Evolutionary conservation across 2,797 vertebrate genomes (phyloP).

Genomic region (Gymnopithys bicolor): DNA sequence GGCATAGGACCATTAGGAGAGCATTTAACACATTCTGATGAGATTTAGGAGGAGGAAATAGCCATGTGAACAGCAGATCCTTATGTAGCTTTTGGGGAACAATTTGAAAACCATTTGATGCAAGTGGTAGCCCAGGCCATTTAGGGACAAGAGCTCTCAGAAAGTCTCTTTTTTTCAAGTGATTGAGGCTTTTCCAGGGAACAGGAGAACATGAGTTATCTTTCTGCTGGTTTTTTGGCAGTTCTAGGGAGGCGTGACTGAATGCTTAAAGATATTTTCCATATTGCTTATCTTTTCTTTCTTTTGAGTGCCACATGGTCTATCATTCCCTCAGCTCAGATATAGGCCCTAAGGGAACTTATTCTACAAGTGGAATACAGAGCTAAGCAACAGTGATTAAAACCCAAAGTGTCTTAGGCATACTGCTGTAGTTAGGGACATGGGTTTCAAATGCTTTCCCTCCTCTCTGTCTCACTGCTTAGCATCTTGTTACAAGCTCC

Average conservation of each 20-base stretch:
- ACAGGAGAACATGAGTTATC: neutral
- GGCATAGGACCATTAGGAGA: neutral
- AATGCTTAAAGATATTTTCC: conserved; percentile 35
- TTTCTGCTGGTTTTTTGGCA: conserved; percentile 12
- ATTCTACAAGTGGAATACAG: neutral
- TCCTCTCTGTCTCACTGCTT: neutral
- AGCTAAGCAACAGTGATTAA: conserved; percentile 9
- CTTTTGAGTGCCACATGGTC: neutral
- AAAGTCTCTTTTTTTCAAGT: neutral
- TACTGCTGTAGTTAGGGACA: neutral
- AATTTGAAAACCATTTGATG: neutral
- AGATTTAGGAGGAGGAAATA: neutral
- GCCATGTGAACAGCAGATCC: neutral
- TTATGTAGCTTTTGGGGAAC: neutral
- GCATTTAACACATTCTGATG: neutral
- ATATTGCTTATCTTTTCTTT: conserved; percentile 21
- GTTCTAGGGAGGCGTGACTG: neutral
- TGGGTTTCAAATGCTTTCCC: neutral
- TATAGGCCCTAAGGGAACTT: neutral
- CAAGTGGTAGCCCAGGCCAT: neutral
- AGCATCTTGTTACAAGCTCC: neutral
- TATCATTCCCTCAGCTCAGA: neutral
- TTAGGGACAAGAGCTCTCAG: neutral
- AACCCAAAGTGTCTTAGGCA: neutral
- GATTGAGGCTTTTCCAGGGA: neutral